phyloP scores from a whole-genome alignment of 2,797 vertebrate species.

The Cryptoprocta ferox region DNA sequence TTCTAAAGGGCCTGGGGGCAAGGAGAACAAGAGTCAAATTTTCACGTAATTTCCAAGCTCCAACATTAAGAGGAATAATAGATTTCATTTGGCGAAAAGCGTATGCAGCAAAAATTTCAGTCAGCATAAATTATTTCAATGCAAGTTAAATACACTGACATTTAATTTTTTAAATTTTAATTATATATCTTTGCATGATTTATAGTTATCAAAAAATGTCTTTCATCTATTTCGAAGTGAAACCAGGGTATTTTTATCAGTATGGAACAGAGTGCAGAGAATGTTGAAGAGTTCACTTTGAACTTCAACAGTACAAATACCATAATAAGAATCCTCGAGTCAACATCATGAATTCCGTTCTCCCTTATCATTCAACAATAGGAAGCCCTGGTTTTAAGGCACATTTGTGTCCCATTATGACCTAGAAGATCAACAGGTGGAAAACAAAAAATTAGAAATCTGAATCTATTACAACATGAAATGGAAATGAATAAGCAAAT shows the following conservation, averaged over 20 bases:
- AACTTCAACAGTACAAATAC: background rate
- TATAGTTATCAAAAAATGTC: background rate
- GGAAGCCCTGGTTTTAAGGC: background rate
- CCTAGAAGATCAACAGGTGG: background rate
- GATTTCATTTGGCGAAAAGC: conserved; percentile 9
- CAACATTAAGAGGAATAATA: conserved; percentile 3
- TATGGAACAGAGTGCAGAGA: conserved; percentile 22
- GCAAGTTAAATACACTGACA: background rate
- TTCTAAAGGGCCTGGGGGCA: background rate
- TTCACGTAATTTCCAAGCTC: background rate
- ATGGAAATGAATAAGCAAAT: conserved; percentile 6
- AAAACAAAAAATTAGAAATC: background rate
- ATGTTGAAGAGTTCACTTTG: background rate
- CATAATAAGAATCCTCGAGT: background rate
- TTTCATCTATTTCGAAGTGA: background rate
- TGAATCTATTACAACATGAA: background rate
- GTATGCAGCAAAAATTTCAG: conserved; percentile 3
- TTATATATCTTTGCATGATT: background rate
- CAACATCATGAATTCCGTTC: background rate
- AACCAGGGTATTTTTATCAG: background rate
- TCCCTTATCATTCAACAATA: background rate
- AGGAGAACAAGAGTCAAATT: background rate
- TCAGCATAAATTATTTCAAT: background rate
- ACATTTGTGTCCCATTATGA: background rate
- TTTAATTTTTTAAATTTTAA: background rate